A percentile compares a stretch with the other conserved stretches of the same genome.
These are phyloP conservation scores for Nasonovia ribisnigri DNA, from an alignment of 2,888 invertebrate genomes.

Conservation along the genomic window DNA sequence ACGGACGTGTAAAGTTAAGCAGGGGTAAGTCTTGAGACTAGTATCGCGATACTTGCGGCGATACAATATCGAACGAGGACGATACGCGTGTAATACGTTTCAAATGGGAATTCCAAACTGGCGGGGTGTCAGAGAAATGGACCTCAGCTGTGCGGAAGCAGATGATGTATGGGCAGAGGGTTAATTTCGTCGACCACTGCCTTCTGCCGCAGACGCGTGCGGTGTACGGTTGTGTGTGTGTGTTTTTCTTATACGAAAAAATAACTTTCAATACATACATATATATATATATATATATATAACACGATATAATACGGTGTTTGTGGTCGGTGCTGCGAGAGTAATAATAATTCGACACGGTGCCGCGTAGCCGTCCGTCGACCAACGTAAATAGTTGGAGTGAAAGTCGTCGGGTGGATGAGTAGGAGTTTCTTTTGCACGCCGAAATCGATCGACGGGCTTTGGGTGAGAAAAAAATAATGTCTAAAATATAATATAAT, in stretches of 20 bases:
- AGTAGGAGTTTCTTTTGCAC: not conserved
- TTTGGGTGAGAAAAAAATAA: not conserved
- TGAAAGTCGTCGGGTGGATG: not conserved
- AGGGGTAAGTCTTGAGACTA: not conserved
- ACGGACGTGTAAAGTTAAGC: not conserved
- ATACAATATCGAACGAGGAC: not conserved
- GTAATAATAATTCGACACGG: not conserved
- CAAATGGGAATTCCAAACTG: not conserved
- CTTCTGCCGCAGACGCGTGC: not conserved
- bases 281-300: no score
- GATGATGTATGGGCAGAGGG: conserved; percentile 12
- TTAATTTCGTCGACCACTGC: conserved; percentile 2
- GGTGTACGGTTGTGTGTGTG: not conserved
- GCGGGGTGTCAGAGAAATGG: not conserved
- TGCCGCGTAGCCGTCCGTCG: not conserved
- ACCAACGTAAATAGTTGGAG: not conserved
- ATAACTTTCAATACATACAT: not conserved
- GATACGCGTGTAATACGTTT: conserved; percentile 12
- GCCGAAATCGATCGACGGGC: not conserved
- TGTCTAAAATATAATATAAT: not conserved
- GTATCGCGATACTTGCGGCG: not conserved
- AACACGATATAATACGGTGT: not conserved
- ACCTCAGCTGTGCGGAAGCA: not conserved
- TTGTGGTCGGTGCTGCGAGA: not conserved
- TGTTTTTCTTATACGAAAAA: not conserved